Evolutionary conservation across 2,113 vertebrate genomes (phyloP).

Genomic region (Desmodus rotundus): DNA sequence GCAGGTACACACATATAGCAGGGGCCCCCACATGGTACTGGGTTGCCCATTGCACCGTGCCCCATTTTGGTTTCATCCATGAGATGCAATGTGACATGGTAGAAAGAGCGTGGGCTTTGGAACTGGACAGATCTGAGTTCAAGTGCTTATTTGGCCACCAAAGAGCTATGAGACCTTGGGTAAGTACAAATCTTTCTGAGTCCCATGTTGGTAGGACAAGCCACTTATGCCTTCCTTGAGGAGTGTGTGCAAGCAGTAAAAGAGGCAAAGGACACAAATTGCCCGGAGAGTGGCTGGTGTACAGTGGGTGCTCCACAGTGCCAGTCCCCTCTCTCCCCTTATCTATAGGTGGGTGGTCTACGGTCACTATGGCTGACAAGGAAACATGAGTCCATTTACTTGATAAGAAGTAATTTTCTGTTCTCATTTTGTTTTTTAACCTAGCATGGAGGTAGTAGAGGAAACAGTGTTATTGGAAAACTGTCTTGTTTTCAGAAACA

Average conservation of each 20-base stretch:
- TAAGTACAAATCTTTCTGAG: not conserved
- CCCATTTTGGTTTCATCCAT: not conserved
- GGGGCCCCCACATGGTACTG: not conserved
- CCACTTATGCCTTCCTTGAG: not conserved
- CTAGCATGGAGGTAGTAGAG: not conserved
- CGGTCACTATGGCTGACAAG: not conserved
- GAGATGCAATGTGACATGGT: not conserved
- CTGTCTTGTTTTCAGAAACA: conserved; percentile 55
- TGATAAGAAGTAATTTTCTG: not conserved
- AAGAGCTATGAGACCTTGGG: not conserved
- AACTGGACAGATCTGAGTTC: not conserved
- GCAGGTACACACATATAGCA: too few relatives aligned
- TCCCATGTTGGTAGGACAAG: not conserved
- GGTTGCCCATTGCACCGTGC: not conserved
- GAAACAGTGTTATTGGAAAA: conserved; percentile 39
- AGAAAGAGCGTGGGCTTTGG: not conserved
- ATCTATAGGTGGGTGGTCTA: not conserved
- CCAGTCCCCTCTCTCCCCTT: not conserved
- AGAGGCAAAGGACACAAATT: not conserved
- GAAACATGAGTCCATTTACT: not conserved
- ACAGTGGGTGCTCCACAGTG: accelerated
- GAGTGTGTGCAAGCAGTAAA: not conserved
- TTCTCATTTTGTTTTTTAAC: not conserved
- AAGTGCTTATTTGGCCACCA: not conserved
- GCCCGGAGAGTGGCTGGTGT: not conserved